Conservation (phyloP, 1,140 invertebrate species). For the Arion vulgaris region DNA sequence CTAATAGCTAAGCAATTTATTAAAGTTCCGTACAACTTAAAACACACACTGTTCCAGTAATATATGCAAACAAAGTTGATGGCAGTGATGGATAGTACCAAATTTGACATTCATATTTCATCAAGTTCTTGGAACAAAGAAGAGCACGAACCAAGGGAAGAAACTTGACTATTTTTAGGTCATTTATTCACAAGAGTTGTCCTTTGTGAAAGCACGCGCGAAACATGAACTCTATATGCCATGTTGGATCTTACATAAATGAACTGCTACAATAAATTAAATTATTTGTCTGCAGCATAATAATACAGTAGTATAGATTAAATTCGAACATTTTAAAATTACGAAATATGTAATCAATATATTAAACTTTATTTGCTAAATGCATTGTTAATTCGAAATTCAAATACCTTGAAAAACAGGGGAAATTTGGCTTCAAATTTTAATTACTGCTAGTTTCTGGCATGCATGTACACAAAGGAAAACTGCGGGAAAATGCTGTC, state of each 20-base stretch:
- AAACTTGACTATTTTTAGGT: background rate
- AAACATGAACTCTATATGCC: slow-evolving; percentile 36
- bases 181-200: background rate
- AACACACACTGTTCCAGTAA: too few species aligned
- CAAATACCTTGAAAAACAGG: background rate
- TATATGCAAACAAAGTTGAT: too few species aligned
- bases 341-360: background rate
- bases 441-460: background rate
- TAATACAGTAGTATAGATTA: background rate
- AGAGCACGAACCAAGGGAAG: background rate
- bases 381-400: background rate
- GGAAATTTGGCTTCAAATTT: too few species aligned
- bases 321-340: background rate
- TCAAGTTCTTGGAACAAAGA: too few species aligned
- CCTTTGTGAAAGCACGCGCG: slow-evolving; percentile 7
- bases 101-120: too few species aligned
- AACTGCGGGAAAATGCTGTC: background rate
- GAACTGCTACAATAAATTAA: background rate
- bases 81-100: too few species aligned
- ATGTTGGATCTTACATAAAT: background rate
- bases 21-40: too few species aligned
- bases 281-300: background rate
- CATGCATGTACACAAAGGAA: background rate
- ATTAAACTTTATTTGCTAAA: background rate
- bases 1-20: too few species aligned